Conservation (phyloP, 53 echinoderm and acorn worm species). For the Luidia sarsii region DNA sequence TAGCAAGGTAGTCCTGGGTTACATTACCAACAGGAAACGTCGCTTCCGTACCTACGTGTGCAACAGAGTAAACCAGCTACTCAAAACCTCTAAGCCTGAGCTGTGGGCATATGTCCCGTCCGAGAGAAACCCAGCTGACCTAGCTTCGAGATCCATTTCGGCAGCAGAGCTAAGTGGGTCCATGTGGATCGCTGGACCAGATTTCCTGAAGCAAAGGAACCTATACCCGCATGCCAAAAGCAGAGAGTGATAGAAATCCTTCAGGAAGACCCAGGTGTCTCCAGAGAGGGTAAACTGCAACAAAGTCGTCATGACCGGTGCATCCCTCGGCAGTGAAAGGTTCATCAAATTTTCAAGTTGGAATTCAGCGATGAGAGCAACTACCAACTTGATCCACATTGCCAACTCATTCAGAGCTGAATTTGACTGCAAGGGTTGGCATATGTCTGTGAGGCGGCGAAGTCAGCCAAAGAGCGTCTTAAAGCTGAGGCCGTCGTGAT, state of each 20-base stretch:
- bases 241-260: constrained; percentile 18
- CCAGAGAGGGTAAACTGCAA: constrained; percentile 34
- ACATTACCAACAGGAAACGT: constrained; percentile 17
- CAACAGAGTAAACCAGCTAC: constrained; percentile 36
- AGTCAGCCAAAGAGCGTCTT: neutral
- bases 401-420: neutral
- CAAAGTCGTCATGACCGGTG: constrained; percentile 33
- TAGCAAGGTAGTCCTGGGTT: constrained; percentile 14
- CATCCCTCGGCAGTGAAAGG: constrained; percentile 30
- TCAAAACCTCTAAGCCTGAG: constrained; percentile 7
- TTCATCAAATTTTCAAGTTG: constrained; percentile 61
- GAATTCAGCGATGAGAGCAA: constrained; percentile 47
- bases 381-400: constrained; percentile 40
- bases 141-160: constrained; percentile 41
- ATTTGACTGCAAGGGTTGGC: neutral
- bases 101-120: constrained; percentile 35
- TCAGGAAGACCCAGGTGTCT: constrained; percentile 44
- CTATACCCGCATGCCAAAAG: neutral
- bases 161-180: constrained; percentile 16
- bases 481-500: constrained; percentile 44
- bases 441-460: neutral
- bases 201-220: constrained; percentile 22
- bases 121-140: constrained; percentile 30
- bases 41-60: constrained; percentile 38
- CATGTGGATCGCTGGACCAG: constrained; percentile 29